Conservation (phyloP, 2,888 invertebrate genomes). For the Xestobium rufovillosum region DNA sequence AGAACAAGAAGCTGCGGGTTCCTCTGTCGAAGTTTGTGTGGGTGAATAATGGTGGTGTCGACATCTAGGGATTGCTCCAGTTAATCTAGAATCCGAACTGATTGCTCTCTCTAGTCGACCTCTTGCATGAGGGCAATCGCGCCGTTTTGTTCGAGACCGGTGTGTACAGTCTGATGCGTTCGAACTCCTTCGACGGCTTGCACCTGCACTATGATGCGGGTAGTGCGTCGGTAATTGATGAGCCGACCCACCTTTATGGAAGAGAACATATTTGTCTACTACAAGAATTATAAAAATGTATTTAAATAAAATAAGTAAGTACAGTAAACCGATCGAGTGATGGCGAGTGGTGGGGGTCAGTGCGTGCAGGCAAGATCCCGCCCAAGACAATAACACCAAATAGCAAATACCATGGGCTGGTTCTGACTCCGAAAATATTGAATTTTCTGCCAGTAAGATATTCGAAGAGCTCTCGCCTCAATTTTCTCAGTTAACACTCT, state of each 20-base stretch:
- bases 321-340: too few species aligned
- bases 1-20: slow-evolving; percentile 30
- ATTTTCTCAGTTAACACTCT: too few species aligned
- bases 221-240: slow-evolving; percentile 32
- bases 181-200: slow-evolving; percentile 37
- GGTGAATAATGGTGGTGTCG: slow-evolving; percentile 19
- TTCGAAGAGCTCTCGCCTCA: too few species aligned
- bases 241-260: slow-evolving; percentile 32
- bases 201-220: slow-evolving; percentile 25
- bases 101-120: slow-evolving; percentile 38
- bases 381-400: too few species aligned
- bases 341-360: too few species aligned
- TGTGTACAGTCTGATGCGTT: slow-evolving; percentile 42
- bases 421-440: too few species aligned
- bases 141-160: slow-evolving; percentile 31
- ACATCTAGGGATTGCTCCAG: slow-evolving; percentile 31
- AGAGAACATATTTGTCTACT: too few species aligned
- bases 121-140: slow-evolving; percentile 33
- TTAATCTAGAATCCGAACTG: slow-evolving; percentile 38
- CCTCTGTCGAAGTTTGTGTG: slow-evolving; percentile 33
- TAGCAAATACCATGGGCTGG: too few species aligned
- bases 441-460: too few species aligned
- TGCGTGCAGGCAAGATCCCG: too few species aligned
- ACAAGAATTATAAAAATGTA: too few species aligned
- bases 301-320: too few species aligned